Evolutionary conservation across 2,888 invertebrate genomes (phyloP).

Genomic region (Drosophila kanekoi): DNA sequence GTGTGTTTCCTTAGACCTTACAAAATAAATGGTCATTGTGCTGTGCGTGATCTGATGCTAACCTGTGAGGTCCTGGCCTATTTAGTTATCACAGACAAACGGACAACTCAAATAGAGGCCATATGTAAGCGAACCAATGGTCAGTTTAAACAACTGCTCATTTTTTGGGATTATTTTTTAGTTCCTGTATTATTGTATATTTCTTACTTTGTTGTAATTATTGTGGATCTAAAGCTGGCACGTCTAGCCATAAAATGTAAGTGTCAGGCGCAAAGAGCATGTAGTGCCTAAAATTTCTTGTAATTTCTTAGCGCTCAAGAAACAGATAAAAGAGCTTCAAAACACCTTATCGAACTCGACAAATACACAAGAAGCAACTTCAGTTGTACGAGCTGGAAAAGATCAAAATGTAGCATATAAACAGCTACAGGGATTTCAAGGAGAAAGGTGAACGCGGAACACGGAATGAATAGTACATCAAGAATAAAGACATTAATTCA

Average conservation of each 20-base stretch:
- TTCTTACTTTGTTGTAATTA: constrained; percentile 34
- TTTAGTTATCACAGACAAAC: not conserved
- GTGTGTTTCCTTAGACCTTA: constrained; percentile 55
- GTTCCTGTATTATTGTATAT: constrained; percentile 33
- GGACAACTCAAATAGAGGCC: constrained; percentile 3
- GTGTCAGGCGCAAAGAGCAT: not conserved
- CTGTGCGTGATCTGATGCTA: constrained; percentile 46
- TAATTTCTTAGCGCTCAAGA: not conserved
- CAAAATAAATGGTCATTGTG: constrained; percentile 41
- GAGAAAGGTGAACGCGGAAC: no score
- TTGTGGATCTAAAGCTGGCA: constrained; percentile 41
- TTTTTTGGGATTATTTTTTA: not conserved
- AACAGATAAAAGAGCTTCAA: not conserved
- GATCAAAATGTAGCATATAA: constrained; percentile 3
- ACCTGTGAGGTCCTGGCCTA: constrained; percentile 22
- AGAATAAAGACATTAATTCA: no score
- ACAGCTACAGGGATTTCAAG: not conserved
- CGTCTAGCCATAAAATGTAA: constrained; percentile 34
- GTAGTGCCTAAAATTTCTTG: no score
- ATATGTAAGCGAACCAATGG: constrained; percentile 9
- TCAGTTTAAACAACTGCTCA: no score
- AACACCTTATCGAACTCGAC: not conserved
- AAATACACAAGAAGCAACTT: not conserved
- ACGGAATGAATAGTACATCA: no score
- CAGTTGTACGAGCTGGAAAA: not conserved